Evolutionary conservation across 1,140 invertebrate genomes (phyloP), one percentile per base, ranked within the genome.

Genomic region (Aphaenogaster floridana): DNA sequence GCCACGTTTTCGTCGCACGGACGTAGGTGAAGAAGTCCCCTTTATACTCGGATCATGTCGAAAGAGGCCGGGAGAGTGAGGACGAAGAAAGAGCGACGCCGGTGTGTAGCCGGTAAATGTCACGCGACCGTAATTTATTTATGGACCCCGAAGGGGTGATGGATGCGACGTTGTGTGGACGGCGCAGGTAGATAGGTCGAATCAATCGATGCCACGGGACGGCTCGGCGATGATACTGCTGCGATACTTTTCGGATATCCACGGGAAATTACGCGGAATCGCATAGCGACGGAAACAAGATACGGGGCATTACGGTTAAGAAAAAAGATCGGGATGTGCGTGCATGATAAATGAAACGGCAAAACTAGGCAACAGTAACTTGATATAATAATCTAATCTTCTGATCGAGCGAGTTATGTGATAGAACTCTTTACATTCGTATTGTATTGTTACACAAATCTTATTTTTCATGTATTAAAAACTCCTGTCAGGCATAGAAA

Each of bases 41-140:
- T 80, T 90, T 77, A 80, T 59, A 64, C 36, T n/a, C n/a, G 76
- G 61, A 85, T 71, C 48, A 42, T 57, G 71, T 86, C 81, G 63
- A 77, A 64, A 36, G 57, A 86, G 64, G 45, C 17, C 21, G 52
- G 50, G 61, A 77, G 45, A 78, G 34, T 17, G 64, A 28, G 28
- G 48, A 74, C 66, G 89, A 57, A 72, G 69, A 71, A 81, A 76
- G 72, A 78, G 54, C 74, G 80, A 28, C n/a, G 71, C 15, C 61
- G 28, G 17, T 50, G 78, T 48, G 52, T 71, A 52, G 17, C 61
- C 63, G 86, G 86, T 88, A 91, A 90, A 92, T 90, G 90, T 92
- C 91, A 91, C 91, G 91, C 84, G 89, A 92, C 77, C 71, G 71
- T 90, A 92, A 92, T 89, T 92, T 92, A 92, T 92, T 92, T 92